Evolutionary conservation across 2,797 vertebrate genomes (phyloP).

Genomic region (Rallus crepitans): DNA sequence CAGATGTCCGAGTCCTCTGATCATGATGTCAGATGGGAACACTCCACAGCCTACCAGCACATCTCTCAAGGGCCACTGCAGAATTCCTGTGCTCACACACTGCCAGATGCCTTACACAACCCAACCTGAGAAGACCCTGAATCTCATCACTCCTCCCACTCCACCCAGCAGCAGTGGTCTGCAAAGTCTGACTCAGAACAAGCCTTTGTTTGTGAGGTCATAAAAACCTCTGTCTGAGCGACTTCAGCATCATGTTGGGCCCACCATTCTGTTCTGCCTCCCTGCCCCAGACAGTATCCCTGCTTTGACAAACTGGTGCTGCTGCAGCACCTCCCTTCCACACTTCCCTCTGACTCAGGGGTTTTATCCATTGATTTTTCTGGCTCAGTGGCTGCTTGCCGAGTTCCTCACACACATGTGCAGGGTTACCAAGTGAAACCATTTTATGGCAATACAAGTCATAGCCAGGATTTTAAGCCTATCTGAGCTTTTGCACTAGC

Average conservation of each 20-base stretch:
- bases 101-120: background rate
- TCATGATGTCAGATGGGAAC: background rate
- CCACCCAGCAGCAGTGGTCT: constrained; percentile 11
- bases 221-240: background rate
- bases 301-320: background rate
- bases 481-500: background rate
- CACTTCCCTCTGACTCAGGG: background rate
- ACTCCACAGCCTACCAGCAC: background rate
- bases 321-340: background rate
- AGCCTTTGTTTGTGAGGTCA: background rate
- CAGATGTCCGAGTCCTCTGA: background rate
- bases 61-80: background rate
- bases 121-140: background rate
- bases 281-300: background rate
- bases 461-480: background rate
- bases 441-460: too few relatives aligned
- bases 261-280: background rate
- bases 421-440: background rate
- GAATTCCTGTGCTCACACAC: background rate
- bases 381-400: background rate
- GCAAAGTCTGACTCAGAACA: constrained; percentile 3
- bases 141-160: constrained; percentile 16
- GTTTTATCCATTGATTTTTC: background rate
- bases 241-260: background rate
- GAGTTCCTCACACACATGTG: accelerated